These are phyloP conservation scores for Zootoca vivipara DNA, from an alignment of 2,113 vertebrate genomes.

Conservation along the genomic window DNA sequence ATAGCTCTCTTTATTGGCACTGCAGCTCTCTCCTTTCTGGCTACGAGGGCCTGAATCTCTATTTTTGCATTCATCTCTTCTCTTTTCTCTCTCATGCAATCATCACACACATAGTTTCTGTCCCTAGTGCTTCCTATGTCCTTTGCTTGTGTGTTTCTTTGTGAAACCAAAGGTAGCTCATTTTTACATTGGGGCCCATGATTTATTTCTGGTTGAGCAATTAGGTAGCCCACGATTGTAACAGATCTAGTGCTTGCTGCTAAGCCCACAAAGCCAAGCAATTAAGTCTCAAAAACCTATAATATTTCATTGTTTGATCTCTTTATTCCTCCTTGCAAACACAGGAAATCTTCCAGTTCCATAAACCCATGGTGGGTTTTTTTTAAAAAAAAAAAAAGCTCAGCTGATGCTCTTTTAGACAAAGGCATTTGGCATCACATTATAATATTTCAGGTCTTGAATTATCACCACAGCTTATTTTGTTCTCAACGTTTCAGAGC, in stretches of 20 bases:
- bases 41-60: background rate
- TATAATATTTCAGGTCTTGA: too few relatives aligned
- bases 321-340: background rate
- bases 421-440: background rate
- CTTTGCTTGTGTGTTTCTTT: background rate
- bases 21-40: background rate
- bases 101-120: background rate
- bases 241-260: background rate
- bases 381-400: background rate
- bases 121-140: background rate
- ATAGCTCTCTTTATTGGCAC: background rate
- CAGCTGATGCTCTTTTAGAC: background rate
- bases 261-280: background rate
- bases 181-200: background rate
- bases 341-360: background rate
- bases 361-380: background rate
- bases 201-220: background rate
- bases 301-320: background rate
- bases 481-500: slow-evolving; percentile 77
- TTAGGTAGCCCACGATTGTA: background rate
- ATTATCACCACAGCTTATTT: background rate
- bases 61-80: background rate
- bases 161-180: background rate
- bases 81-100: background rate
- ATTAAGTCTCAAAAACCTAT: background rate